Conservation (phyloP, 2,888 invertebrate genomes). For the Tortrix viridana region DNA sequence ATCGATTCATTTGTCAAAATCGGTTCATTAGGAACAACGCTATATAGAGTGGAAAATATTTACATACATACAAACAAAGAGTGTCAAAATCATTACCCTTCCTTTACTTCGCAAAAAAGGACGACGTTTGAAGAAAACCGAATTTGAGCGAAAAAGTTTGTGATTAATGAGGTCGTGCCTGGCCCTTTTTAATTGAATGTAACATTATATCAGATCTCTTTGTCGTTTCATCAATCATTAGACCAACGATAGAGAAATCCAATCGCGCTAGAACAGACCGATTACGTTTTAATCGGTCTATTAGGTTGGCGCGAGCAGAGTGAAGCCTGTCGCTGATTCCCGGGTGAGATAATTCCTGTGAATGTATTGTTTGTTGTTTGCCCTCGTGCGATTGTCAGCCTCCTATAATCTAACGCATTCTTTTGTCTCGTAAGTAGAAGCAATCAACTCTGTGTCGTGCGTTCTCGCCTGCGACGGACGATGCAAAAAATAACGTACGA, state of each 20-base stretch:
- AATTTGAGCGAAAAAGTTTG: conserved; percentile 52
- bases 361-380: neutral
- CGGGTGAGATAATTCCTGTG: neutral
- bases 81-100: too few relatives aligned
- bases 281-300: conserved; percentile 24
- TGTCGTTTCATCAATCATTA: conserved; percentile 19
- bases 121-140: conserved; percentile 43
- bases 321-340: neutral
- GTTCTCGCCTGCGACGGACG: neutral
- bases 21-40: too few relatives aligned
- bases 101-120: too few relatives aligned
- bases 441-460: neutral
- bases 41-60: too few relatives aligned
- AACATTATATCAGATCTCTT: conserved; percentile 43
- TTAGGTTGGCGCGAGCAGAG: conserved; percentile 10
- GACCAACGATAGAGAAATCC: conserved; percentile 20
- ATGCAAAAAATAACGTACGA: neutral
- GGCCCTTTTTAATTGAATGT: conserved; percentile 47
- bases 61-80: too few relatives aligned
- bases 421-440: conserved; percentile 1
- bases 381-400: conserved; percentile 1
- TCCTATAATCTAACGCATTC: neutral
- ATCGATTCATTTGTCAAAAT: too few relatives aligned
- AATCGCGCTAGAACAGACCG: conserved; percentile 3
- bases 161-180: conserved; percentile 49